phyloP scores from a whole-genome alignment of 2,888 invertebrate species.

The Drosophila flavopinicola region DNA sequence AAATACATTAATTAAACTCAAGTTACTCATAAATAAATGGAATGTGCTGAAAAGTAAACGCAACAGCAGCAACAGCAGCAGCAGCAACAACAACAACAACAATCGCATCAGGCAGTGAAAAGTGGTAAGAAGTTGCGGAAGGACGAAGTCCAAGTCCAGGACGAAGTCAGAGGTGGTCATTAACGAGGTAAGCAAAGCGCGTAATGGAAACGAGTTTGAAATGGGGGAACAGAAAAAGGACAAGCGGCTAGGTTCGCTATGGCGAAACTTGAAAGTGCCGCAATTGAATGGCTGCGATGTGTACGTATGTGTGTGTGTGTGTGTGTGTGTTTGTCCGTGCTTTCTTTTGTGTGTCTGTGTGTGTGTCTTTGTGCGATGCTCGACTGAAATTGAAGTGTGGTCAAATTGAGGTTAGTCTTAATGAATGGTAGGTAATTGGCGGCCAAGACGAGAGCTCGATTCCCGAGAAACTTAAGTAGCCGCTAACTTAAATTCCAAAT shows the following conservation, averaged over 20 bases:
- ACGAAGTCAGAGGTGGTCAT: slow-evolving; percentile 17
- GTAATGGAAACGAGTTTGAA: slow-evolving; percentile 28
- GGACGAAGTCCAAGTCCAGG: neutral
- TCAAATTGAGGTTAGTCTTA: slow-evolving; percentile 66
- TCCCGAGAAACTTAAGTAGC: slow-evolving; percentile 12
- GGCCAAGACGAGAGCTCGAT: slow-evolving; percentile 1
- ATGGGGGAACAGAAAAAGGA: slow-evolving; percentile 26
- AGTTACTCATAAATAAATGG: slow-evolving; percentile 76
- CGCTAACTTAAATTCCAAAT: slow-evolving; percentile 14
- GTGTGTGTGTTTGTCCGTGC: slow-evolving; percentile 3
- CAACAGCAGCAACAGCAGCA: slow-evolving; percentile 18
- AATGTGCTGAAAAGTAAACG: slow-evolving; percentile 57
- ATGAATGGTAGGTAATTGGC: slow-evolving; percentile 65
- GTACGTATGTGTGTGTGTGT: slow-evolving; percentile 1
- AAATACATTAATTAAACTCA: slow-evolving; percentile 80
- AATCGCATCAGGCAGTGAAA: slow-evolving; percentile 21
- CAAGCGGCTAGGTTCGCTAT: slow-evolving; percentile 18
- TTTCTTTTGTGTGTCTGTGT: slow-evolving; percentile 2
- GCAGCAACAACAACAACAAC: slow-evolving; percentile 12
- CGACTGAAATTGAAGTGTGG: slow-evolving; percentile 62
- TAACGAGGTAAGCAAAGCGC: slow-evolving; percentile 39
- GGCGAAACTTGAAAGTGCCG: slow-evolving; percentile 35
- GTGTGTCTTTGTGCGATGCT: slow-evolving; percentile 15
- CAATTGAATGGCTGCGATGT: slow-evolving; percentile 20
- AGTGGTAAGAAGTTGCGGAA: slow-evolving; percentile 30